These are phyloP conservation scores for Macropus fuliginosus DNA, from an alignment of 2,797 vertebrate genomes.

Conservation along the genomic window DNA sequence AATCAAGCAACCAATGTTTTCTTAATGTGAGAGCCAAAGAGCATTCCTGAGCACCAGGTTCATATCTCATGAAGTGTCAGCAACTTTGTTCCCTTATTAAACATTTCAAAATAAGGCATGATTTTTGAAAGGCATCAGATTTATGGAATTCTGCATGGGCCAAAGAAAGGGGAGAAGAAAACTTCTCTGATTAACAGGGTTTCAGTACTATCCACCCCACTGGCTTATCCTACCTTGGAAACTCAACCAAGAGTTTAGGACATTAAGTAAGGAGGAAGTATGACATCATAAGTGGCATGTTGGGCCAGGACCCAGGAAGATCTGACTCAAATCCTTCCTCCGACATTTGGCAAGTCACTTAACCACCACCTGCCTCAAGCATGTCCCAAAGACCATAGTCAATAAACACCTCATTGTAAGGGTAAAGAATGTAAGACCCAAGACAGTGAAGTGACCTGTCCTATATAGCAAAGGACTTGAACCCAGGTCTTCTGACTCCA, in stretches of 20 bases:
- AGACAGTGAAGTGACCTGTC: neutral
- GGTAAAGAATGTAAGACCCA: neutral
- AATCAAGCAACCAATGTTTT: constrained; percentile 73
- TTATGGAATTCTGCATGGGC: constrained; percentile 79
- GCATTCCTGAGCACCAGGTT: constrained; percentile 82
- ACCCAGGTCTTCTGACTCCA: neutral
- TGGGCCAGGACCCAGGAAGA: neutral
- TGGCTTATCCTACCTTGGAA: constrained; percentile 78
- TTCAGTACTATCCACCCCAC: constrained; percentile 83
- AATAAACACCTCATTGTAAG: neutral
- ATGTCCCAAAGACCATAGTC: neutral
- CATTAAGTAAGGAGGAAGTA: constrained; percentile 70
- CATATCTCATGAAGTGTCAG: constrained; percentile 83
- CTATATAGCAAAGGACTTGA: neutral
- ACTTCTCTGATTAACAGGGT: constrained; percentile 80
- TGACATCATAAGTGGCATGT: neutral
- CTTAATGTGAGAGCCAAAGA: constrained; percentile 81
- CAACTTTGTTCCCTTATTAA: constrained; percentile 84
- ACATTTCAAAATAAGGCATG: constrained; percentile 82
- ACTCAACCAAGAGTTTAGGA: constrained; percentile 71
- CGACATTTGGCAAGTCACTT: neutral
- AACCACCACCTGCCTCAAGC: neutral
- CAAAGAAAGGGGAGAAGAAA: constrained; percentile 75
- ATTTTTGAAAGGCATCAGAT: constrained; percentile 81
- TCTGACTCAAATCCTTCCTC: neutral